A percentile compares a stretch with the other conserved stretches of the same genome.
phyloP scores from a whole-genome alignment of 2,113 vertebrate genomes.

The Fukomys damarensis region DNA sequence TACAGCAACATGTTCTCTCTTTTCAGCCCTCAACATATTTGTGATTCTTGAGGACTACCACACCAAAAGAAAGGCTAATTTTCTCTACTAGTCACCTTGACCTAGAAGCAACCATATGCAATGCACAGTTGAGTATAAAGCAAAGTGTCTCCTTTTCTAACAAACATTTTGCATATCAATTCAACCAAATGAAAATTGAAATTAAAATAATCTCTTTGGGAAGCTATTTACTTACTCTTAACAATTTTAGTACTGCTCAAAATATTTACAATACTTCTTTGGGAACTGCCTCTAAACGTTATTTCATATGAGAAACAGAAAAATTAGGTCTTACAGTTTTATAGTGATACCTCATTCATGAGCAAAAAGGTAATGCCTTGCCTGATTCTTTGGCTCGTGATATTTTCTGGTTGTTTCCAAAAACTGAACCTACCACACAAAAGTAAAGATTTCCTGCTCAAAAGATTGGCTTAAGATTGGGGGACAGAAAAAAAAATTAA shows the following conservation, averaged over 20 bases:
- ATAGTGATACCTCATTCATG: not conserved
- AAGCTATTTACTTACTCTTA: constrained; percentile 45
- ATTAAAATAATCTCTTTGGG: constrained; percentile 39
- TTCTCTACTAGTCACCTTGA: constrained; percentile 38
- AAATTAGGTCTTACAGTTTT: constrained; percentile 40
- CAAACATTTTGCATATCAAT: constrained; percentile 48
- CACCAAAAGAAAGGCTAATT: constrained; percentile 42
- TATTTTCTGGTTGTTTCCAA: constrained; percentile 44
- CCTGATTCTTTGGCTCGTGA: constrained; percentile 12
- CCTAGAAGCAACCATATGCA: not conserved
- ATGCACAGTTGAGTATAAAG: not conserved
- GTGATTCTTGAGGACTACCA: constrained; percentile 13
- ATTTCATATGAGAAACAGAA: constrained; percentile 10
- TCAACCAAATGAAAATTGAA: constrained; percentile 53
- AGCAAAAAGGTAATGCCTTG: constrained; percentile 17
- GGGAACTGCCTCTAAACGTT: constrained; percentile 24
- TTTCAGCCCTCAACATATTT: not conserved
- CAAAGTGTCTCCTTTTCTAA: constrained; percentile 15
- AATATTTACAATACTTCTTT: constrained; percentile 44
- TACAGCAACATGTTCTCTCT: not conserved
- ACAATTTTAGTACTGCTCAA: constrained; percentile 25
- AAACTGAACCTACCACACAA: constrained; percentile 36
- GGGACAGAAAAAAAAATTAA: too few relatives aligned
- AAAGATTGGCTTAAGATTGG: not conserved
- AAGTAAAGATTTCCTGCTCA: not conserved